These are phyloP conservation scores for Phortica variegata DNA, from an alignment of 1,140 invertebrate species.

Conservation along the genomic window DNA sequence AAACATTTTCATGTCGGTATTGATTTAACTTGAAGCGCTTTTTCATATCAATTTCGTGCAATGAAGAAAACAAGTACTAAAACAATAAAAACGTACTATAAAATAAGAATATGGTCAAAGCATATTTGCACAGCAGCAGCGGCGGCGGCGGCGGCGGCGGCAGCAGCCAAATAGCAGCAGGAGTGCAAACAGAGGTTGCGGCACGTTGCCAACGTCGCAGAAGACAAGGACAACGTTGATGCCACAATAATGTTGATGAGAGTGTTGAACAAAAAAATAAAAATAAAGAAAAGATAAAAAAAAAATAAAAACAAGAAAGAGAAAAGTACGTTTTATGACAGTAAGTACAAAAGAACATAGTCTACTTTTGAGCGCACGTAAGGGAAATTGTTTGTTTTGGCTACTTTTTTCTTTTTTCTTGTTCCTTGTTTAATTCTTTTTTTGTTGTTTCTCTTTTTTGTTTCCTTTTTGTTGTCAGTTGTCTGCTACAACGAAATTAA, in stretches of 20 bases:
- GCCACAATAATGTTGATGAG: constrained; percentile 1
- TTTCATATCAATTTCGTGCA: constrained; percentile 54
- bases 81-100: constrained; percentile 14
- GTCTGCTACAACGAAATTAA: constrained; percentile 43
- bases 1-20: no score
- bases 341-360: not conserved
- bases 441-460: not conserved
- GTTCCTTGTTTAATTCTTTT: constrained; percentile 6
- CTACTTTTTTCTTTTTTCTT: not conserved
- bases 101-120: constrained; percentile 46
- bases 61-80: constrained; percentile 47
- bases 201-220: no score
- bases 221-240: constrained; percentile 14
- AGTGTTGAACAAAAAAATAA: constrained; percentile 13
- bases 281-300: not conserved
- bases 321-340: constrained; percentile 3
- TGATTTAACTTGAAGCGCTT: no score
- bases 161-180: no score
- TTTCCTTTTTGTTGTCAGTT: constrained; percentile 9
- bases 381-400: constrained; percentile 46
- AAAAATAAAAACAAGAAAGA: not conserved
- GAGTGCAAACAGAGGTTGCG: no score
- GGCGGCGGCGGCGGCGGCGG: constrained; percentile 26
- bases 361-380: constrained; percentile 11
- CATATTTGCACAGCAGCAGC: constrained; percentile 42